These are phyloP conservation scores for Diarsia mendica DNA, from an alignment of 2,888 invertebrate species.

Conservation along the genomic window DNA sequence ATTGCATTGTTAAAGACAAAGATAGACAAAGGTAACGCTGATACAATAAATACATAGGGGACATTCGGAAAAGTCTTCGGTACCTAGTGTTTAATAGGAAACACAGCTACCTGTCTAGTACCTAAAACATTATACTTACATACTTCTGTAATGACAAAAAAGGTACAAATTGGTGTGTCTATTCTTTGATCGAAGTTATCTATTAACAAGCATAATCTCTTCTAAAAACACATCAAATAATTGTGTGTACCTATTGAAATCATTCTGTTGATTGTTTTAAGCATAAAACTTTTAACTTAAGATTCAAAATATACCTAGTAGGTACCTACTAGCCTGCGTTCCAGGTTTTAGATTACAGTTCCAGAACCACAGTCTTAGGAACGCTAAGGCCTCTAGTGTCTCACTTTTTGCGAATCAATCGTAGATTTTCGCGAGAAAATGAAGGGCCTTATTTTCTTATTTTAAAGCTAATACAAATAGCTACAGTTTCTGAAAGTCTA, in stretches of 20 bases:
- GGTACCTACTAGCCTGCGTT: background rate
- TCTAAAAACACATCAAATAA: slow-evolving; percentile 6
- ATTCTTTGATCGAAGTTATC: slow-evolving; percentile 17
- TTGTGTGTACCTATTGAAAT: background rate
- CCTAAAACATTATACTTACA: background rate
- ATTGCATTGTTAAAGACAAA: no score
- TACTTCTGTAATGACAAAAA: background rate
- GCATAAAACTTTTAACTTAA: background rate
- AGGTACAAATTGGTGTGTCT: background rate
- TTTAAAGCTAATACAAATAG: background rate
- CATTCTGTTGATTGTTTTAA: background rate
- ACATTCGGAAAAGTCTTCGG: background rate
- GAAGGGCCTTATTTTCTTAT: background rate
- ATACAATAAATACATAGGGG: slow-evolving; percentile 3
- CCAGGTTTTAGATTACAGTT: background rate
- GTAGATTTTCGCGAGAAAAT: background rate
- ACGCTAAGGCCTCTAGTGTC: background rate
- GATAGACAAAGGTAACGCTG: background rate
- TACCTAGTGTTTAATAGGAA: background rate
- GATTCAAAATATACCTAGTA: background rate
- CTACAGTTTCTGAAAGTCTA: background rate
- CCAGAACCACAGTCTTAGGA: slow-evolving; percentile 1
- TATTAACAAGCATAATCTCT: background rate
- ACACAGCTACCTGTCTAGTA: background rate
- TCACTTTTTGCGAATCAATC: background rate